Conservation (phyloP, 2,888 invertebrate species). For the Pandemis corylana region DNA sequence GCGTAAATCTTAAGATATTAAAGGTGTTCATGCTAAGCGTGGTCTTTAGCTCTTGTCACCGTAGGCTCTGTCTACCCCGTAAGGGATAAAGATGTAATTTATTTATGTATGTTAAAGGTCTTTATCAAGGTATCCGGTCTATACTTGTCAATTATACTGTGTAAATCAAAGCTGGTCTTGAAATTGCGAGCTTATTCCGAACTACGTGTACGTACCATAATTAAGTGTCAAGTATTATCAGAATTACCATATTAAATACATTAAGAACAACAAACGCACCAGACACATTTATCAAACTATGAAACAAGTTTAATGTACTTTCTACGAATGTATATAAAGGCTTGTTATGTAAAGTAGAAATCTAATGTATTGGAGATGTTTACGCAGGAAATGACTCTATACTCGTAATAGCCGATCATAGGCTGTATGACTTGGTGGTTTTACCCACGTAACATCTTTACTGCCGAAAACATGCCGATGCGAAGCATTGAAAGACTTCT, state of each 20-base stretch:
- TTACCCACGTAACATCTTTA: not conserved
- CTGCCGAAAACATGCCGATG: not conserved
- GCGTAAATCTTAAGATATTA: no score
- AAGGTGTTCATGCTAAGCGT: no score
- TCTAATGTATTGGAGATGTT: constrained; percentile 33
- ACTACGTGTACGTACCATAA: not conserved
- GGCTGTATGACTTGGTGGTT: constrained; percentile 15
- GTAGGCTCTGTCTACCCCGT: no score
- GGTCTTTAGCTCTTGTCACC: no score
- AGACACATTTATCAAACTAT: not conserved
- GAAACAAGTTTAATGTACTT: constrained; percentile 33
- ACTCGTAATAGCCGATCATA: constrained; percentile 14
- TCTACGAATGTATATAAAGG: constrained; percentile 35
- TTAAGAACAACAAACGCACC: not conserved
- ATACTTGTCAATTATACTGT: no score
- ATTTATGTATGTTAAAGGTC: no score
- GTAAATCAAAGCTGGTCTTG: no score
- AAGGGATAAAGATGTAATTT: no score
- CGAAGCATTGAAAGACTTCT: not conserved
- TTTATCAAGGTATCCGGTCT: no score
- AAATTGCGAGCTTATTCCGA: not conserved
- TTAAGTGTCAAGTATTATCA: not conserved
- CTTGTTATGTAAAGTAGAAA: constrained; percentile 48
- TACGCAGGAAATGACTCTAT: constrained; percentile 26
- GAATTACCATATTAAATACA: constrained; percentile 4